phyloP scores from a whole-genome alignment of 2,797 vertebrate genomes.

The Chlorospingus flavigularis region DNA sequence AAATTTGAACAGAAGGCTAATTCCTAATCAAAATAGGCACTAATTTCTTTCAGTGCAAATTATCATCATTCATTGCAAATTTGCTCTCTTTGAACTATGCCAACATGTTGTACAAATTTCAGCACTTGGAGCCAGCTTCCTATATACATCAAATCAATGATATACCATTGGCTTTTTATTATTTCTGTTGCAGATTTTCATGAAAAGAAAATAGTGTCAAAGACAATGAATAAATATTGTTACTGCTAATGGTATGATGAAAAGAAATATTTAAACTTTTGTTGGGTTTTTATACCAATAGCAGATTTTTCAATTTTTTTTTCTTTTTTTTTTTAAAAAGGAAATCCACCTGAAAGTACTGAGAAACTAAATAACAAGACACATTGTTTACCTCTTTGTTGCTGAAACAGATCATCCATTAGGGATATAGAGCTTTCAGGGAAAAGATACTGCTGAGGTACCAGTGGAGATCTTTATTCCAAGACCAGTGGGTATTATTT shows the following conservation, averaged over 20 bases:
- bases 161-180: neutral
- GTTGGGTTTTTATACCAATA: neutral
- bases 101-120: slow-evolving; percentile 51
- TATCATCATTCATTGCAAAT: slow-evolving; percentile 74
- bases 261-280: neutral
- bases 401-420: neutral
- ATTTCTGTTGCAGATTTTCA: neutral
- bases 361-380: neutral
- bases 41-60: slow-evolving; percentile 73
- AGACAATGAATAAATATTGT: neutral
- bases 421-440: slow-evolving; percentile 31
- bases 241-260: neutral
- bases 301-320: neutral
- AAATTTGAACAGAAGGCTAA: slow-evolving; percentile 72
- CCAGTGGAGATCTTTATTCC: neutral
- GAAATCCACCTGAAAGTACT: neutral
- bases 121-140: slow-evolving; percentile 12
- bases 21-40: slow-evolving; percentile 75
- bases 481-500: neutral
- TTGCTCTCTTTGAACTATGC: slow-evolving; percentile 63
- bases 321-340: neutral
- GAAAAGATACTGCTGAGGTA: neutral
- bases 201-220: neutral
- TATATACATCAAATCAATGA: slow-evolving; percentile 30
- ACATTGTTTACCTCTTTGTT: slow-evolving; percentile 39